These are phyloP conservation scores for Microctenopoma stevenorrisi DNA, from an alignment of 2,797 vertebrate species.

Conservation along the genomic window DNA sequence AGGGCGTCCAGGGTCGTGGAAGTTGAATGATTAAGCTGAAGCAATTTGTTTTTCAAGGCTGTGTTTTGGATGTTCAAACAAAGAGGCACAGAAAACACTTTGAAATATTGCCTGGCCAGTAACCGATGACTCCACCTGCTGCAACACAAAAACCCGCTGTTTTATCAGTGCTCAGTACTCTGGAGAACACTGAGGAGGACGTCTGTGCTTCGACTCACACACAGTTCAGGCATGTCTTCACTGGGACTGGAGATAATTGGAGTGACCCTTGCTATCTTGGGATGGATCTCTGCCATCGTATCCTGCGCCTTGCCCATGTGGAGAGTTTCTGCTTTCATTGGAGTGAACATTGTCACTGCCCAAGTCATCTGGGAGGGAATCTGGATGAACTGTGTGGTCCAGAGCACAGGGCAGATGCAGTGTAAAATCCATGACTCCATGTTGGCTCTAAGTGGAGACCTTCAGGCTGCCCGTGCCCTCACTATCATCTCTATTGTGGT, in stretches of 20 bases:
- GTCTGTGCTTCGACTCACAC: neutral
- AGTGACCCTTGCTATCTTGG: constrained; percentile 84
- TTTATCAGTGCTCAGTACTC: constrained; percentile 34
- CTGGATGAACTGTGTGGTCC: constrained; percentile 91
- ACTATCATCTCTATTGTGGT: constrained; percentile 88
- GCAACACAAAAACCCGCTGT: constrained; percentile 30
- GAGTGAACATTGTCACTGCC: constrained; percentile 89
- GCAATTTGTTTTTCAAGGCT: constrained; percentile 56
- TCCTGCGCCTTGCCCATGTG: constrained; percentile 92
- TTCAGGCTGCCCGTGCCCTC: constrained; percentile 92
- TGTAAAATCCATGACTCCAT: constrained; percentile 90
- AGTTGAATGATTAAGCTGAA: constrained; percentile 79
- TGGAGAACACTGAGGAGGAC: constrained; percentile 1
- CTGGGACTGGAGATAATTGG: constrained; percentile 90
- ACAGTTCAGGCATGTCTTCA: constrained; percentile 78
- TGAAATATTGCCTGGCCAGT: constrained; percentile 63
- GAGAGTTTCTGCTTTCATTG: constrained; percentile 91
- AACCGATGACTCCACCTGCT: constrained; percentile 74
- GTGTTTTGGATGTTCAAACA: constrained; percentile 27
- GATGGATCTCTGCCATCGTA: constrained; percentile 87
- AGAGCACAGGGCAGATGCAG: constrained; percentile 90
- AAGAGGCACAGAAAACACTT: constrained; percentile 47
- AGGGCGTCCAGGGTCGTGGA: constrained; percentile 48
- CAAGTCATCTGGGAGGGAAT: constrained; percentile 90
- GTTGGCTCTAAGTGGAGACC: constrained; percentile 85